Evolutionary conservation across 2,888 invertebrate genomes (phyloP), one percentile per base, ranked within the genome.

Genomic region (Scaptomyza parva): DNA sequence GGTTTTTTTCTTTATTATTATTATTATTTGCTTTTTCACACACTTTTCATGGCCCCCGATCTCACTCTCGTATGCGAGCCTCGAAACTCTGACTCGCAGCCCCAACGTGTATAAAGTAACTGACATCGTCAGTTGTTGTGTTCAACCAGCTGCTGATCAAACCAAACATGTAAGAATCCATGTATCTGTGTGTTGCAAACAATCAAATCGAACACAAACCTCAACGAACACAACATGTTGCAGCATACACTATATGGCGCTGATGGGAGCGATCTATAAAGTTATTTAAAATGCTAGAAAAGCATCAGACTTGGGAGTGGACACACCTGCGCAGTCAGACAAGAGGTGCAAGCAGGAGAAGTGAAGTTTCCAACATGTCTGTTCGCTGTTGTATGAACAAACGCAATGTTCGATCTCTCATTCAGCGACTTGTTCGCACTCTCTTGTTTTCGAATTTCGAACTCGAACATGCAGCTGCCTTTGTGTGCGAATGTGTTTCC

Each of bases 21-120:
- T 17, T 18, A n/a, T 22, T 2, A 22, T 41, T 53, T 43, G 24
- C 24, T 64, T 63, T 61, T 64, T 55, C 67, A 75, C 82, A 85
- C 71, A 78, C 62, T 63, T 35, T 47, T 66, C 35, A 30, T 28
- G 22, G 43, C 47, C 50, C 44, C 63, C 48, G 28, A n/a, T 20
- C 64, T 35, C 52, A 57, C 45, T 65, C 35, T 43, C 45, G 53
- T 43, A n/a, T 44, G 45, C 55, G 45, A 60, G 44, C 43, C 26
- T 41, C 54, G 48, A 51, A 58, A 57, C 50, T 67, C 52, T 47
- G 66, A 78, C 81, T 81, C 69, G 85, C 14, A 81, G 85, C 70
- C 44, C 68, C 81, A 78, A 81, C 85, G 87, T 67, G 48, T 67
- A 58, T 61, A 75, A 67, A 85, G 66, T 85, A 82, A 78, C 81